These are phyloP conservation scores for Unio pictorum DNA, from an alignment of 2,888 invertebrate species.

Conservation along the genomic window DNA sequence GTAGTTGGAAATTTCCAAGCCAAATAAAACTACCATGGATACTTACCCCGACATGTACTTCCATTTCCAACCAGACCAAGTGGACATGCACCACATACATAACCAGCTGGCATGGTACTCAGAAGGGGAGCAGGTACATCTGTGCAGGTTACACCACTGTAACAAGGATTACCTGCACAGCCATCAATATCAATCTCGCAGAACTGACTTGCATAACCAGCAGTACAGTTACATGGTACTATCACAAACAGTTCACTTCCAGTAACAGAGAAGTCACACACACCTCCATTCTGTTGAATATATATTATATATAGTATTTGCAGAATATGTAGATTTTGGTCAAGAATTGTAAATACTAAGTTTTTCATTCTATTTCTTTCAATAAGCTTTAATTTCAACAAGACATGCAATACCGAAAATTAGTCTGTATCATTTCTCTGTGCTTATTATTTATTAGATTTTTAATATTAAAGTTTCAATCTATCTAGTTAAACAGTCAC, in stretches of 20 bases:
- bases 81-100: constrained; percentile 44
- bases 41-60: constrained; percentile 30
- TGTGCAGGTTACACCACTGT: constrained; percentile 35
- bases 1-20: too few species aligned
- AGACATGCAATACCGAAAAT: too few species aligned
- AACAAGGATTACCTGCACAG: constrained; percentile 46
- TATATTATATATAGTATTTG: not conserved
- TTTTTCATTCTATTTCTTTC: too few species aligned
- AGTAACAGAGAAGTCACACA: constrained; percentile 32
- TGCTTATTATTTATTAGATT: too few species aligned
- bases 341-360: too few species aligned
- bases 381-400: too few species aligned
- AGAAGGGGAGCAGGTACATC: constrained; percentile 40
- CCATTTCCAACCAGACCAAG: constrained; percentile 42
- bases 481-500: too few species aligned
- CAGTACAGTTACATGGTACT: constrained; percentile 45
- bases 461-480: too few species aligned
- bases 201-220: constrained; percentile 37
- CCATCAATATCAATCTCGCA: constrained; percentile 53
- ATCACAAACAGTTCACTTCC: constrained; percentile 26
- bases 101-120: constrained; percentile 21
- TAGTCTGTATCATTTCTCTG: too few species aligned
- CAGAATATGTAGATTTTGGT: too few species aligned
- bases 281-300: constrained; percentile 41
- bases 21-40: not conserved